Percentiles rank a stretch among this genome's conserved stretches.
phyloP scores from a whole-genome alignment of 2,113 vertebrate species.

The Arothron firmamentum region DNA sequence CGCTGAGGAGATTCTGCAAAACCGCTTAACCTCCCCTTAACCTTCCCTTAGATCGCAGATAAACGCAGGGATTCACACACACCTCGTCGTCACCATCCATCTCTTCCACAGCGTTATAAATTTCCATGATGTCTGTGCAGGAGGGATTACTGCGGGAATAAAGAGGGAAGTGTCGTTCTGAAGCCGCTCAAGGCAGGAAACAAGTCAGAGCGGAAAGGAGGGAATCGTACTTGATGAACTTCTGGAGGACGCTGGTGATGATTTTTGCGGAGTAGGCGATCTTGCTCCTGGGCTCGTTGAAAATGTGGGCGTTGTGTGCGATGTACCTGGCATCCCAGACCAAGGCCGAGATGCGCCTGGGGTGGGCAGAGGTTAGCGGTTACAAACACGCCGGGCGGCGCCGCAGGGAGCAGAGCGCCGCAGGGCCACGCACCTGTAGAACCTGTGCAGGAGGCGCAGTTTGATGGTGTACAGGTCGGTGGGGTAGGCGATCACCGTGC shows the following conservation, averaged over 20 bases:
- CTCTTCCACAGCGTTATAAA: constrained; percentile 84
- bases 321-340: constrained; percentile 95
- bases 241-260: constrained; percentile 89
- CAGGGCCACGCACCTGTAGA: constrained; percentile 80
- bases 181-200: neutral
- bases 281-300: constrained; percentile 94
- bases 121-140: constrained; percentile 86
- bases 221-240: constrained; percentile 86
- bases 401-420: no score
- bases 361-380: constrained; percentile 25
- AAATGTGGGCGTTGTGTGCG: constrained; percentile 90
- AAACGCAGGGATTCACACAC: no score
- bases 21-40: no score
- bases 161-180: neutral
- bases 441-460: constrained; percentile 84
- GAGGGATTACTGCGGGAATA: constrained; percentile 78
- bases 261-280: constrained; percentile 91
- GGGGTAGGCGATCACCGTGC: constrained; percentile 90
- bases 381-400: no score
- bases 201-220: neutral
- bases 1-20: neutral
- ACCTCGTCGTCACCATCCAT: constrained; percentile 87
- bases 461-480: constrained; percentile 92
- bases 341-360: constrained; percentile 89
- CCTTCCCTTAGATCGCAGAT: no score